Evolutionary conservation across 2,888 invertebrate species (phyloP), one percentile per base, ranked within the genome.

Genomic region (Stratiomys singularior): DNA sequence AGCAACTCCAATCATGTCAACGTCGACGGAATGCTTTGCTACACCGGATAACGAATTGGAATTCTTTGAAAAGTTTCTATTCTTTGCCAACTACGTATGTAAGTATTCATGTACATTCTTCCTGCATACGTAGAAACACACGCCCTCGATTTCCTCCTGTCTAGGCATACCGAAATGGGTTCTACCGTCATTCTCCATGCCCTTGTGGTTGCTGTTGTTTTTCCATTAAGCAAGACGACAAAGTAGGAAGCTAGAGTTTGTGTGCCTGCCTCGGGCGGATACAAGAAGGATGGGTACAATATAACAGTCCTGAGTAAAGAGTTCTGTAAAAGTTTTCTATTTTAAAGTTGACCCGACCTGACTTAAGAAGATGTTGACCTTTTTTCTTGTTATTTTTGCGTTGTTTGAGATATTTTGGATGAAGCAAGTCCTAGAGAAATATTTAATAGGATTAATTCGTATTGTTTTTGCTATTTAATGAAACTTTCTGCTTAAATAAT

Each of bases 171-270:
- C 52, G 3, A 13, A 52, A 13, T 52, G 52, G 4, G 15, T 52
- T 52, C 4, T 52, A 18, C 3, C 52, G 18, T 18, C 52, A 52
- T 52, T 4, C 5, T 37, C 52, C 52, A 18, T 52, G 15, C 4
- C 52, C 52, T 52, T 52, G 52, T 52, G 52, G 52, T 52, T 4
- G 52, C 52, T 52, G 52, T 18, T 52, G 52, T 52, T 52, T 52
- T 18, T 18, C 15, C 52, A 18, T 52, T 18, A 52, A 52, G 15
- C 52, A 4, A 9, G 3, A 13, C 2, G 52, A 15, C 52, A 18
- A 52, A 9, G 7, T 4, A n/a, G 52, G 9, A 37, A 5, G 37
- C 9, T 37, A 37, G 9, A 37, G 9, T 3, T 37, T 37, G 37
- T 3, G 9, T 9, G 37, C 5, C 9, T 3, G 37, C 37, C 9